phyloP scores from a whole-genome alignment of 2,888 invertebrate species.

The Idaea dimidiata region DNA sequence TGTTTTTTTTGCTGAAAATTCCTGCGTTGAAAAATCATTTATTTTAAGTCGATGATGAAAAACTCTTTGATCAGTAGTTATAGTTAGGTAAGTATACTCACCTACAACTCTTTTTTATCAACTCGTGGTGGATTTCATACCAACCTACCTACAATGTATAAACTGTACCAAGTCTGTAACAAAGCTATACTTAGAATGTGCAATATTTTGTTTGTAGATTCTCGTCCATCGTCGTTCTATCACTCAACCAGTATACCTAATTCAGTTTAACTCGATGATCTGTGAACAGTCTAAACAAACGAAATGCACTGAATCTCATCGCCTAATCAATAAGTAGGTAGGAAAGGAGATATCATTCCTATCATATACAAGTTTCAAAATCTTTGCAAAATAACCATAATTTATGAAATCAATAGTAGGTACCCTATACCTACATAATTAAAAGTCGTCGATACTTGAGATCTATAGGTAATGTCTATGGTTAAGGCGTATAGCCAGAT shows the following conservation, averaged over 20 bases:
- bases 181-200: neutral
- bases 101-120: neutral
- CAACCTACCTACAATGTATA: neutral
- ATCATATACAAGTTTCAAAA: neutral
- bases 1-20: neutral
- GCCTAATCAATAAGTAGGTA: neutral
- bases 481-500: too few relatives aligned
- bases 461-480: too few relatives aligned
- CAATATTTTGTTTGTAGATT: constrained; percentile 22
- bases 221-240: constrained; percentile 21
- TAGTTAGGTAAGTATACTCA: neutral
- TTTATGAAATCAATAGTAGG: too few relatives aligned
- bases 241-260: constrained; percentile 28
- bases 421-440: too few relatives aligned
- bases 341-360: neutral
- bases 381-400: neutral
- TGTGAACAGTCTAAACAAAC: constrained; percentile 36
- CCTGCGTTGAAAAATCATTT: too few relatives aligned
- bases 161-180: neutral
- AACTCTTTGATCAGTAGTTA: neutral
- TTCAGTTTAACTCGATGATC: constrained; percentile 27
- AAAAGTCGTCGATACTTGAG: too few relatives aligned
- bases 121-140: too few relatives aligned
- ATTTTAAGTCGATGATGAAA: neutral
- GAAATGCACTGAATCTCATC: constrained; percentile 36